These are phyloP conservation scores for Podilymbus podiceps DNA, from an alignment of 2,113 vertebrate genomes.

Conservation along the genomic window DNA sequence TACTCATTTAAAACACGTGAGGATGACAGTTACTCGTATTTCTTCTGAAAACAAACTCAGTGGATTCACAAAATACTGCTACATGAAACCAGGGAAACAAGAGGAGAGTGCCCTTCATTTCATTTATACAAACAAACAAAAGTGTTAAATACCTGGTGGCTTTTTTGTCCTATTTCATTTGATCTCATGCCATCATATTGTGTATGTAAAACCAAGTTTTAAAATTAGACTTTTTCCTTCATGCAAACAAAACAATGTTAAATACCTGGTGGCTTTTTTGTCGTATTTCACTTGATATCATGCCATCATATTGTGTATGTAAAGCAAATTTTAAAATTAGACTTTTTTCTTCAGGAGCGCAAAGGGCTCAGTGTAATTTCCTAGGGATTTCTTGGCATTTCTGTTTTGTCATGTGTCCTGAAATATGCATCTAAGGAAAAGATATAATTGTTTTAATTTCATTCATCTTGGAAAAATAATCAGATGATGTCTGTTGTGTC, in stretches of 20 bases:
- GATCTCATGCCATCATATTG: no score
- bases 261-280: not conserved
- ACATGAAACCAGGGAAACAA: not conserved
- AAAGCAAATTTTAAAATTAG: not conserved
- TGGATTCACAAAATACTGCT: not conserved
- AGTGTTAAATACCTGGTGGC: no score
- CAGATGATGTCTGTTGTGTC: not conserved
- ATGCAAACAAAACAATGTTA: not conserved
- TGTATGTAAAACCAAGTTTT: no score
- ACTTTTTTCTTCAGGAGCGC: not conserved
- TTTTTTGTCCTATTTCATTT: no score
- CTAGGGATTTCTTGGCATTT: not conserved
- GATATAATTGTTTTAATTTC: not conserved
- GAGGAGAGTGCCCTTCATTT: not conserved
- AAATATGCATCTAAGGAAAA: accelerated
- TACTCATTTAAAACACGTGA: not conserved
- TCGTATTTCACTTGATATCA: accelerated
- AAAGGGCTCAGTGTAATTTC: not conserved
- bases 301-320: not conserved
- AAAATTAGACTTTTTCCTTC: not conserved
- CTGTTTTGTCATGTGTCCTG: not conserved
- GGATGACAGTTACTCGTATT: not conserved
- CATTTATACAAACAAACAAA: no score
- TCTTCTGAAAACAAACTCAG: not conserved
- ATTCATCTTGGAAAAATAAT: not conserved